Base-by-base conservation (phyloP, 2,888 invertebrate species). In the Chironomus riparius region DNA sequence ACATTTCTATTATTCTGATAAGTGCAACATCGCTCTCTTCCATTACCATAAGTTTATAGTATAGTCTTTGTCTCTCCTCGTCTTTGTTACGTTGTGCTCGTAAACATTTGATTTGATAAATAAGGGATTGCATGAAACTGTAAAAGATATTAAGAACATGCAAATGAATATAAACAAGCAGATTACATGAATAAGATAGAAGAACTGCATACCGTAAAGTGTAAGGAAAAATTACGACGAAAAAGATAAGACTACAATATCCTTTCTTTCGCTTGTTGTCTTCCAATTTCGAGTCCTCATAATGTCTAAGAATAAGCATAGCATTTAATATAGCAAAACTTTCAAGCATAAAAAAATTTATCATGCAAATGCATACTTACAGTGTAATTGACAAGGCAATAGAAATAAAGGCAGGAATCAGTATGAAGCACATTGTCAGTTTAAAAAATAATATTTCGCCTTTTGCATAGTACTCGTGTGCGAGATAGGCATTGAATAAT, bases 21-120 rank as follows among this genome's bases (percentile, higher is more conserved):
- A 93, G 84, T 0, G 93, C 91, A 0, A 92, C 91, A 82, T 93
- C 92, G 0, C 92, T 90, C 81, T 93, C 93, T 80, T 92, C 93
- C 79, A 90, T 90, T 76, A 92, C 85, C 90, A 92, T 92, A 77
- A 91, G 85, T 50, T 88, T 85, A 81, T 91, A 92, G 83, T 90
- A 91, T 79, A 87, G 81, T 71, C 12, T 77, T 61, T 68, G 69
- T 62, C n/a, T 73, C 15, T 70, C 68, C 7, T 56, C 48, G 56
- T 77, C 61, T 61, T 65, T 65, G 47, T 68, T 68, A n/a, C 21
- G 65, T 76, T 76, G 69, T 1, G 76, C 68, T 18, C 76, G 76
- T 24, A 56, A 38, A 22, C 69, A 56, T 24, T 69, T 68, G 21
- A 76, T 56, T 69, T 68, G 69, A 68, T 69, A 76, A 15, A 68